A percentile compares a stretch with the other conserved stretches of the same genome.
Evolutionary conservation across 2,888 invertebrate species (phyloP).

Genomic region (Gymnoscelis rufifasciata): DNA sequence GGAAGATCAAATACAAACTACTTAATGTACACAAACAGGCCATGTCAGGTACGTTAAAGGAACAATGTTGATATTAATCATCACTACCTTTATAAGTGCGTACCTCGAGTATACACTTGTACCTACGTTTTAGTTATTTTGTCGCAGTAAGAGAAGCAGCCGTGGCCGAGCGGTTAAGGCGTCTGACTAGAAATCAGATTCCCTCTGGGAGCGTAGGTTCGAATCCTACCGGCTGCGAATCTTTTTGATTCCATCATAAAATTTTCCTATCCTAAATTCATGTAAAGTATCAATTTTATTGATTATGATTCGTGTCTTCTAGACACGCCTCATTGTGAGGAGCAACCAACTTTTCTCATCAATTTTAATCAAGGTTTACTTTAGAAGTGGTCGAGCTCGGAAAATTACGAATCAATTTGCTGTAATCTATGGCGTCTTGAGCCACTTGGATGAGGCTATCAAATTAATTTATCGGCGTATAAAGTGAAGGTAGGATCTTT

Average conservation of each 20-base stretch:
- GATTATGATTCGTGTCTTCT: constrained; percentile 18
- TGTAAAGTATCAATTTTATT: constrained; percentile 8
- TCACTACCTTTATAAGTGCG: no score
- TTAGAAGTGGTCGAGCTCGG: constrained; percentile 26
- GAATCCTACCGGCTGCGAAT: constrained; percentile 91
- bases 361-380: constrained; percentile 43
- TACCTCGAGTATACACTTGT: no score
- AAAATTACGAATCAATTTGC: constrained; percentile 32
- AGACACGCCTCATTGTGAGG: constrained; percentile 28
- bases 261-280: constrained; percentile 1
- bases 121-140: no score
- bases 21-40: no score
- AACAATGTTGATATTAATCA: no score
- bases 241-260: constrained; percentile 27
- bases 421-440: constrained; percentile 29
- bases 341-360: constrained; percentile 41
- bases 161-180: constrained; percentile 94
- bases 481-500: constrained; percentile 22
- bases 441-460: constrained; percentile 24
- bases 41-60: no score
- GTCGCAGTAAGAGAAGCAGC: no score
- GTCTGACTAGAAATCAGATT: constrained; percentile 93
- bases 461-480: constrained; percentile 28
- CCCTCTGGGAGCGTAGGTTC: constrained; percentile 94
- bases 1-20: no score